These are phyloP conservation scores for Andrena minutula DNA, from an alignment of 2,888 invertebrate genomes.

Conservation along the genomic window DNA sequence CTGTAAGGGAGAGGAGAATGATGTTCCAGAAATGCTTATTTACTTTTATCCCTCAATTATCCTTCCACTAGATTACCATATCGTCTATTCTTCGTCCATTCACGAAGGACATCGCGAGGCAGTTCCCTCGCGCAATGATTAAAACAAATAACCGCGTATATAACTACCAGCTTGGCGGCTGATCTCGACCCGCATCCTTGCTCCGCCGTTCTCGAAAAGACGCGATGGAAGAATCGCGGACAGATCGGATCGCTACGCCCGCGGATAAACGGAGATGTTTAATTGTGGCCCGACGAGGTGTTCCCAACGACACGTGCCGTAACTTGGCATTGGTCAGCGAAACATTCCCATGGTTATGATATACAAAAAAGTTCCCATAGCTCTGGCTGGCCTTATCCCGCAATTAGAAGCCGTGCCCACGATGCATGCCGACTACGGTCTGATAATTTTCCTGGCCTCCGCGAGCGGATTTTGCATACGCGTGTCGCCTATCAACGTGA, in stretches of 20 bases:
- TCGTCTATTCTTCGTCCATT: neutral
- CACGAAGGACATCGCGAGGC: neutral
- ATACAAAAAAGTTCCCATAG: slow-evolving; percentile 64
- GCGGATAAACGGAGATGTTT: slow-evolving; percentile 20
- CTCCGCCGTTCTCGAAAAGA: neutral
- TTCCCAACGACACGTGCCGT: slow-evolving; percentile 30
- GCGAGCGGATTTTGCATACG: slow-evolving; percentile 40
- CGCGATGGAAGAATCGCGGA: neutral
- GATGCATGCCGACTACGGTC: slow-evolving; percentile 59
- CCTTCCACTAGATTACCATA: neutral
- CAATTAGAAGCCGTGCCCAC: slow-evolving; percentile 60
- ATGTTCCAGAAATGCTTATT: neutral
- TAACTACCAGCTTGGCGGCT: neutral
- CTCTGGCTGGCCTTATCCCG: slow-evolving; percentile 61
- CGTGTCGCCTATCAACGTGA: slow-evolving; percentile 23
- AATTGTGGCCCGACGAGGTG: slow-evolving; percentile 7
- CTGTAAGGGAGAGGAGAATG: neutral
- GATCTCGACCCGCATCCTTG: neutral
- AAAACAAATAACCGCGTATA: slow-evolving; percentile 28
- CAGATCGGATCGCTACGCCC: neutral
- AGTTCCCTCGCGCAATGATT: slow-evolving; percentile 12
- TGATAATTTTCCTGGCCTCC: slow-evolving; percentile 71
- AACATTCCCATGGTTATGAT: slow-evolving; percentile 63
- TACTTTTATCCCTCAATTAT: neutral
- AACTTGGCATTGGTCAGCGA: slow-evolving; percentile 49